Base-by-base conservation (phyloP, 2,888 invertebrate species). In the Neoitamus cyanurus region DNA sequence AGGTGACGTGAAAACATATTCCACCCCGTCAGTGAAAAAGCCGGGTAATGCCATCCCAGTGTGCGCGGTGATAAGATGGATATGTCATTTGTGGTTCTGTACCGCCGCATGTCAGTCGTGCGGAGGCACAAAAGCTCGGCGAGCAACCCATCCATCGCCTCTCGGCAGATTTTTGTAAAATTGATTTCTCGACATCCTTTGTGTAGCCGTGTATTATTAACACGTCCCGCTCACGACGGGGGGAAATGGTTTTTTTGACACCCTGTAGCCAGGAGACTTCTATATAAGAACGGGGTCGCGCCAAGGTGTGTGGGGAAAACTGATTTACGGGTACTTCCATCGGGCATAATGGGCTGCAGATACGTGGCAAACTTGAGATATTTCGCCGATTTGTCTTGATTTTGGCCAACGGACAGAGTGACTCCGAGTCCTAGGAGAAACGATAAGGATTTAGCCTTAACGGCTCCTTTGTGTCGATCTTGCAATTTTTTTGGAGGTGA, bases 171-270 rank as follows among this genome's bases (percentile, higher is more conserved):
- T 83, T 83, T 68, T 75, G 46, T 75, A 80, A 85, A 85, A 85
- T 85, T 85, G 83, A 85, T 85, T 85, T 85, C 42, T 58, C 30
- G 83, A 42, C 86, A 86, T 83, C 73, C 83, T 70, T 84, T 83
- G 58, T 58, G 78, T 58, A 15, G 25, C 36, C 20, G 58, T 25
- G 13, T 80, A 80, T 34, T 68, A 80, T 80, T 80, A 68, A 80
- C 80, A 80, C 58, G 58, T n/a, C 34, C 58, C 31, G 80, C 42
- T 13, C n/a, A 31, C 34, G 34, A 34, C 58, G 28, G 31, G 58
- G 20, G 58, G 58, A 80, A 80, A 80, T 80, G 58, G 34, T 34
- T 80, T 80, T 68, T 80, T 58, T 58, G 31, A 48, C 68, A 68
- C 46, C 28, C 77, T 77, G 30, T 46, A 25, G 20, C 20, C 25